Evolutionary conservation across 2,113 vertebrate genomes (phyloP), one percentile per base, ranked within the genome.

Genomic region (Tachuris rubrigastra): DNA sequence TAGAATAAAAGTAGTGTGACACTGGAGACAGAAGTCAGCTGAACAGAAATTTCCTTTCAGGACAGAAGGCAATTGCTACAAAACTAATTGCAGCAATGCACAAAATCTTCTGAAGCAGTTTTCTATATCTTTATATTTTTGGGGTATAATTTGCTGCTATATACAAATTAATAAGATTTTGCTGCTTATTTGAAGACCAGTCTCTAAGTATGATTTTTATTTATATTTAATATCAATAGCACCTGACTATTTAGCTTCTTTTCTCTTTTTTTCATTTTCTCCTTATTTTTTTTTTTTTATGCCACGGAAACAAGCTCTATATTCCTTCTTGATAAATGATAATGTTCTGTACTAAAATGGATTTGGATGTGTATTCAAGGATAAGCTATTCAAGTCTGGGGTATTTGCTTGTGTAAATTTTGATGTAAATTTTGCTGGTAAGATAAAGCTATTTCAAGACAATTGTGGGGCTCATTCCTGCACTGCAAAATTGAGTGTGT

Each of bases 381-480:
- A 9, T 16, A 88, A 59, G n/a, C 25, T 74, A n/a, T 73, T 90
- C 73, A 94, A 78, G 68, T 56, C 37, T 87, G 14, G n/a, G 27
- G 6, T 65, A 82, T 93, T 96, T 93, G 47, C 55, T 94, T 89
- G 59, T 53, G 66, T 71, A 86, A 94, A 80, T 89, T 56, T 83
- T 73, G 39, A 55, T 68, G 52, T 44, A 89, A 95, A 87, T 89
- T 82, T 89, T 89, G 17, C 52, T 87, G 42, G 44, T 94, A 74
- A 85, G 77, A 49, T 72, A 46, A 42, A 65, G 52, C 42, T 86
- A 53, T 83, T 96, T 76, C 47, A 77, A n/a, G 49, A 78, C 1
- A 8, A 74, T 41, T 37, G 18, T 0, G 4, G 44, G 28, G 30
- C 50, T 89, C 35, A 33, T 72, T 90, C 90, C 49, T 53, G 33